Percentiles rank a stretch among this genome's conserved stretches.
These are phyloP conservation scores for Halcyon malimbica DNA, from an alignment of 2,113 vertebrate species.

Conservation along the genomic window DNA sequence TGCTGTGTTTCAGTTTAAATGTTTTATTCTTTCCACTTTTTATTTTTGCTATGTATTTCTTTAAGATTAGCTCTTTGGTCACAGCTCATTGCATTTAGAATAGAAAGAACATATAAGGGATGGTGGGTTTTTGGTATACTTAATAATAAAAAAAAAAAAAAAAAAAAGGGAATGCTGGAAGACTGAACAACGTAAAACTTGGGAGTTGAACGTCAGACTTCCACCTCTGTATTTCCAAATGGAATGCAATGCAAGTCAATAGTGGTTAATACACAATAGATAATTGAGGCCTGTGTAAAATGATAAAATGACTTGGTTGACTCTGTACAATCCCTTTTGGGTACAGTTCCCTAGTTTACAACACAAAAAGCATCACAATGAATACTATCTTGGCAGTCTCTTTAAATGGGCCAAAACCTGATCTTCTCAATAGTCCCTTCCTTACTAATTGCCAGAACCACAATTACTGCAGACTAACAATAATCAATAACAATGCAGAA, in stretches of 20 bases:
- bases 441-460: background rate
- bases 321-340: background rate
- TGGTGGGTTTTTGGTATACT: background rate
- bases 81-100: constrained; percentile 5
- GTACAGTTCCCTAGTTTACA: background rate
- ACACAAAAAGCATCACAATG: background rate
- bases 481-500: background rate
- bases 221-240: background rate
- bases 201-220: background rate
- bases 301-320: background rate
- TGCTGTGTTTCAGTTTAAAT: constrained; percentile 54
- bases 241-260: background rate
- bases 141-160: background rate
- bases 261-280: background rate
- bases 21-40: constrained; percentile 51
- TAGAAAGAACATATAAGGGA: background rate
- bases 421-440: background rate
- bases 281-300: background rate
- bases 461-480: background rate
- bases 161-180: background rate
- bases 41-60: constrained; percentile 23
- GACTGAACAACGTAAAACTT: background rate
- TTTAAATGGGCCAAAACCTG: background rate
- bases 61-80: constrained; percentile 30
- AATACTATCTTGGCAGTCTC: background rate